Conservation (phyloP, 2,797 vertebrate genomes). For the Mycteria americana region DNA sequence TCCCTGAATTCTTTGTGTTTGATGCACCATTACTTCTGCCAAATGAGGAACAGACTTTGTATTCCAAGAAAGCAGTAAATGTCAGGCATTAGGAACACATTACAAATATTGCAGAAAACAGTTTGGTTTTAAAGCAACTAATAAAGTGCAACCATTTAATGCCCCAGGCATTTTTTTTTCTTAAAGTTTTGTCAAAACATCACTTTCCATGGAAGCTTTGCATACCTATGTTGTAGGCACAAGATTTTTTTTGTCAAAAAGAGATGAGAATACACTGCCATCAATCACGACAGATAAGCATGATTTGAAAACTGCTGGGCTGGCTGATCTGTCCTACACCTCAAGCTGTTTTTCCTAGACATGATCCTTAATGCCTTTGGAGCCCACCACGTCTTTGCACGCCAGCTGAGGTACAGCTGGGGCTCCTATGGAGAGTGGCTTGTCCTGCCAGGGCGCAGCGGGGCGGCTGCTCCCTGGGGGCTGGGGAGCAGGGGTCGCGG, state of each 20-base stretch:
- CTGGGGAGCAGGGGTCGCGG: neutral
- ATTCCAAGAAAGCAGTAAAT: neutral
- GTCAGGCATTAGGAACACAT: neutral
- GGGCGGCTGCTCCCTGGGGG: neutral
- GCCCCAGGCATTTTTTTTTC: neutral
- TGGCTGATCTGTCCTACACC: neutral
- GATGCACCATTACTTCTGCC: neutral
- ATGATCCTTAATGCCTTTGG: neutral
- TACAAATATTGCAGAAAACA: neutral
- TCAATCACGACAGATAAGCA: neutral
- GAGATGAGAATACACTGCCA: neutral
- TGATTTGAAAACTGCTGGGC: neutral
- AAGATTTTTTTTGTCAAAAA: neutral
- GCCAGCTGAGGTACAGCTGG: no score
- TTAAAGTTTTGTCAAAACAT: neutral
- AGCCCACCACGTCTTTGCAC: neutral
- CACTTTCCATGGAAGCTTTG: neutral
- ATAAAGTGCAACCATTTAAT: neutral
- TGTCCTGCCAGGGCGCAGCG: neutral
- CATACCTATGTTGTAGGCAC: neutral
- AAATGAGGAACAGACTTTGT: neutral
- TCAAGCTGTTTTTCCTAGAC: neutral
- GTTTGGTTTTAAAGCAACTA: neutral
- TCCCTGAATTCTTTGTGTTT: neutral
- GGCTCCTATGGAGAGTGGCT: neutral